These are phyloP conservation scores for Hoplodrina blanda DNA, from an alignment of 2,888 invertebrate genomes.

Conservation along the genomic window DNA sequence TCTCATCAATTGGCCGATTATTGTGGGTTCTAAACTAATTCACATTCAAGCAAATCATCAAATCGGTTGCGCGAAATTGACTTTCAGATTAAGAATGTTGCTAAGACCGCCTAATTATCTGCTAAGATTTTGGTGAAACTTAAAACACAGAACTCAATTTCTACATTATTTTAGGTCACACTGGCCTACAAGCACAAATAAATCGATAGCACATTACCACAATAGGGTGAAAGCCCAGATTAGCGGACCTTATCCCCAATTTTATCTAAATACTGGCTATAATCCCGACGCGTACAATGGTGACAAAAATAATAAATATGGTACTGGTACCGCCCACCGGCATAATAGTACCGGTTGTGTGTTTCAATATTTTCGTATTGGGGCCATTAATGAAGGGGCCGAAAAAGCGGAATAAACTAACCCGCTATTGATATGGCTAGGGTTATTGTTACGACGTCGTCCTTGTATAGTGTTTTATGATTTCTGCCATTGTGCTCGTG, in stretches of 20 bases:
- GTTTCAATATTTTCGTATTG: constrained; percentile 87
- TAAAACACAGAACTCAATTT: neutral
- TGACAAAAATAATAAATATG: constrained; percentile 90
- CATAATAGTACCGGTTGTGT: constrained; percentile 68
- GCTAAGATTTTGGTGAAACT: neutral
- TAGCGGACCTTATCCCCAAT: constrained; percentile 89
- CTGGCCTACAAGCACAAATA: constrained; percentile 57
- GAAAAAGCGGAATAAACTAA: constrained; percentile 81
- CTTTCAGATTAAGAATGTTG: constrained; percentile 2
- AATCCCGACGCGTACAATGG: constrained; percentile 86
- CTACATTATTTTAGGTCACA: constrained; percentile 13
- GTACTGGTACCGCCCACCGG: constrained; percentile 81
- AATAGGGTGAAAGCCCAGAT: constrained; percentile 82
- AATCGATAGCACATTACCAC: constrained; percentile 80
- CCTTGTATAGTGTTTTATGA: constrained; percentile 61
- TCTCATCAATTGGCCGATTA: constrained; percentile 1
- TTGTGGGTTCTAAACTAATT: constrained; percentile 5
- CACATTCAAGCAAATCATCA: constrained; percentile 11
- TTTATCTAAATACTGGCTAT: constrained; percentile 89
- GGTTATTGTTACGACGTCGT: constrained; percentile 55
- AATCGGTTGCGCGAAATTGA: neutral
- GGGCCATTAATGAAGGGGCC: constrained; percentile 83
- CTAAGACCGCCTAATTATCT: neutral
- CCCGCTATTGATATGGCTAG: constrained; percentile 80
- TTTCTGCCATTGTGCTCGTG: constrained; percentile 53